These are phyloP conservation scores for Morpho deidamia DNA, from an alignment of 2,888 invertebrate species.

Conservation along the genomic window DNA sequence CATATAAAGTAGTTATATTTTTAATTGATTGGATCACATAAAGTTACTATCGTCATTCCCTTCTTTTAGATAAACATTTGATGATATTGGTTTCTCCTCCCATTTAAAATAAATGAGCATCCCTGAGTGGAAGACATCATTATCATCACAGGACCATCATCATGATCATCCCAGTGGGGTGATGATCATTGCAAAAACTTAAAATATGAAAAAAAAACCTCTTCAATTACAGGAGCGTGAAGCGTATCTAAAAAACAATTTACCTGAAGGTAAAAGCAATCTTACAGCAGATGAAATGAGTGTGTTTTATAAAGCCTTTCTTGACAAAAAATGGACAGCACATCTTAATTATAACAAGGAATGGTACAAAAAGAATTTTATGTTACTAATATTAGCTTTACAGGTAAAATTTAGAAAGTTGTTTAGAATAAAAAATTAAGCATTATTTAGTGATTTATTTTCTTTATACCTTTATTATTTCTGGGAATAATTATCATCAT, in stretches of 20 bases:
- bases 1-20: too few relatives aligned
- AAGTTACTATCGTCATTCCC: too few relatives aligned
- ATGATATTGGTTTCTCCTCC: too few relatives aligned
- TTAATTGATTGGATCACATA: too few relatives aligned
- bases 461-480: too few relatives aligned
- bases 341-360: slow-evolving; percentile 88
- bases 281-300: slow-evolving; percentile 91
- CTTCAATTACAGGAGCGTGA: slow-evolving; percentile 73
- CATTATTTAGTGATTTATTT: slow-evolving; percentile 12
- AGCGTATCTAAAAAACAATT: slow-evolving; percentile 70
- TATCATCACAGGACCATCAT: too few relatives aligned
- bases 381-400: slow-evolving; percentile 80
- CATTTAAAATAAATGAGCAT: too few relatives aligned
- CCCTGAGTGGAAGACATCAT: too few relatives aligned
- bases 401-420: slow-evolving; percentile 73
- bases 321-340: slow-evolving; percentile 87
- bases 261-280: slow-evolving; percentile 69
- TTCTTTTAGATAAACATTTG: too few relatives aligned
- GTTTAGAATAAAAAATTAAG: slow-evolving; percentile 47
- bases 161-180: too few relatives aligned
- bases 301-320: slow-evolving; percentile 90
- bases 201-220: neutral
- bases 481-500: too few relatives aligned
- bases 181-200: too few relatives aligned
- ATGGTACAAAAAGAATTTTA: slow-evolving; percentile 90